phyloP scores from a whole-genome alignment of 2,113 vertebrate genomes.

The Leptodactylus fuscus region DNA sequence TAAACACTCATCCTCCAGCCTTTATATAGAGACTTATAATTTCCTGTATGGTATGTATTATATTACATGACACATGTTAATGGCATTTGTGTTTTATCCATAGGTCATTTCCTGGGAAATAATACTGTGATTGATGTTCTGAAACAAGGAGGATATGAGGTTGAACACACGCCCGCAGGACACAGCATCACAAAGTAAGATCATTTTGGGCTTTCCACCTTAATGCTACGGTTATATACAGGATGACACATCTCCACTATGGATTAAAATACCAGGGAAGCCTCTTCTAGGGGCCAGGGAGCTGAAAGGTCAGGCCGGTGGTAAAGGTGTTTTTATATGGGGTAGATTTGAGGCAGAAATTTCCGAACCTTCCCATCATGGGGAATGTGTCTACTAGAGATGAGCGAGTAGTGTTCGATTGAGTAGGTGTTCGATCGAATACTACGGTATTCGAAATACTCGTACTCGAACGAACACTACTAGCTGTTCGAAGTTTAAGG shows the following conservation, averaged over 20 bases:
- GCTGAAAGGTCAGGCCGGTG: not conserved
- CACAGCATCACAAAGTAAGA: constrained; percentile 85
- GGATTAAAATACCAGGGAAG: not conserved
- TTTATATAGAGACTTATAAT: not conserved
- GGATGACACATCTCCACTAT: not conserved
- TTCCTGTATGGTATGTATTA: not conserved
- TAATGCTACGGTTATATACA: not conserved
- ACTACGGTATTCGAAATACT: too few relatives aligned
- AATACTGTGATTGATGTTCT: constrained; percentile 96
- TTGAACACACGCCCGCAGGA: constrained; percentile 87
- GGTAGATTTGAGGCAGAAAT: too few relatives aligned
- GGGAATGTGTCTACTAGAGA: too few relatives aligned
- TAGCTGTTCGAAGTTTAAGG: too few relatives aligned
- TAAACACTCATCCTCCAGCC: not conserved
- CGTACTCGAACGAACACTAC: too few relatives aligned
- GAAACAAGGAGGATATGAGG: constrained; percentile 90
- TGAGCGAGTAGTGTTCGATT: too few relatives aligned
- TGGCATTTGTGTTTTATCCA: constrained; percentile 66
- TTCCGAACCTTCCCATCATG: not conserved
- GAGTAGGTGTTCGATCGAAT: too few relatives aligned
- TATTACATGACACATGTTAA: not conserved
- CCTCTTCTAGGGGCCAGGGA: not conserved
- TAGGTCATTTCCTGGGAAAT: constrained; percentile 98
- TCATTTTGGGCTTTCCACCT: not conserved
- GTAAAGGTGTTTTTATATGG: not conserved